These are phyloP conservation scores for Melitaea cinxia DNA, from an alignment of 1,140 invertebrate genomes.

Conservation along the genomic window DNA sequence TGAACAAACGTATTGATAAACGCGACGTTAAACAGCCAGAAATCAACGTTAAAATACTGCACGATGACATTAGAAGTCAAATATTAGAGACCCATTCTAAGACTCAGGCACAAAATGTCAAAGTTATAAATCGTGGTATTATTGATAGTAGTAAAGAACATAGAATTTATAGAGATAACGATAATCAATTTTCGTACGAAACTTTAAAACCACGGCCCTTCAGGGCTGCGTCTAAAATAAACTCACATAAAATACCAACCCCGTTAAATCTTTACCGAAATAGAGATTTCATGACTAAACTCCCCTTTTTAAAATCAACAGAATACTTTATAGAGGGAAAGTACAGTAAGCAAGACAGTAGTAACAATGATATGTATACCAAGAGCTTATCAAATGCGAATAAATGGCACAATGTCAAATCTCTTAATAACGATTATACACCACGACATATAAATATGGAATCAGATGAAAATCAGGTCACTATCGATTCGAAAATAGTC, in stretches of 20 bases:
- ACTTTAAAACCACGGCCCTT: conserved; percentile 33
- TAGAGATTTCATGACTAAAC: conserved; percentile 51
- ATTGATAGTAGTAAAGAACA: conserved; percentile 33
- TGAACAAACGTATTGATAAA: conserved; percentile 48
- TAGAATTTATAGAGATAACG: conserved; percentile 51
- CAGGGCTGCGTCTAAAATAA: conserved; percentile 23
- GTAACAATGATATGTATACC: conserved; percentile 47
- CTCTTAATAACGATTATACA: conserved; percentile 63
- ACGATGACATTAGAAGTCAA: conserved; percentile 55
- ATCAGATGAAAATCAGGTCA: conserved; percentile 20
- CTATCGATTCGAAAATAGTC: conserved; percentile 42
- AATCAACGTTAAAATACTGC: conserved; percentile 67
- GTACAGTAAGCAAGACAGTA: conserved; percentile 32
- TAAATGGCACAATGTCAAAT: conserved; percentile 71
- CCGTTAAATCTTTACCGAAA: conserved; percentile 28
- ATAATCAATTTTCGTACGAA: conserved; percentile 32
- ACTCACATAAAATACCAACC: conserved; percentile 26
- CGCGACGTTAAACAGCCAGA: conserved; percentile 48
- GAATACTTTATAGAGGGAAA: conserved; percentile 52
- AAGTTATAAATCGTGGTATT: conserved; percentile 55
- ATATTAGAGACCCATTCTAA: conserved; percentile 53
- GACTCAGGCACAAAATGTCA: conserved; percentile 46
- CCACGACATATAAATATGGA: conserved; percentile 52
- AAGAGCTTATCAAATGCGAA: conserved; percentile 56
- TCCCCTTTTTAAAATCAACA: conserved; percentile 64